Evolutionary conservation across 2,113 vertebrate species (phyloP).

Genomic region (Felis chaus): DNA sequence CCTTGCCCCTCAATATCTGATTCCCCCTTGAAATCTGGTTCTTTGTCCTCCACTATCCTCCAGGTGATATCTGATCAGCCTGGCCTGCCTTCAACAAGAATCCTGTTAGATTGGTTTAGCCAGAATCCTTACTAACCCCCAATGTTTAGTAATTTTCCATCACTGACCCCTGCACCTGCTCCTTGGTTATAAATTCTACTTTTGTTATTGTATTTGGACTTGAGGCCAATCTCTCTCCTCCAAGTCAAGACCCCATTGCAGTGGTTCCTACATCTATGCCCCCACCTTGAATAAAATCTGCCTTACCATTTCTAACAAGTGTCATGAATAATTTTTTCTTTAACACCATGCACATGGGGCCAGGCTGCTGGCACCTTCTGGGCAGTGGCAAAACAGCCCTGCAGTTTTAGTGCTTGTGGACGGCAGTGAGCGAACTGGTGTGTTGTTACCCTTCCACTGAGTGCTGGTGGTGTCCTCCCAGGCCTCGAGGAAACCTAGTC

Average conservation of each 20-base stretch:
- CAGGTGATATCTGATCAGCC: not conserved
- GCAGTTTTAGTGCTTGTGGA: not conserved
- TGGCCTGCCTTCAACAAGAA: not conserved
- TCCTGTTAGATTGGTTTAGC: not conserved
- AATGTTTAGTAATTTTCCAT: not conserved
- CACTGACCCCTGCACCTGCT: not conserved
- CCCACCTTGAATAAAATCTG: not conserved
- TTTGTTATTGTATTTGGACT: not conserved
- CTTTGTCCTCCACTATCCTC: not conserved
- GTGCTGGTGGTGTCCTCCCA: not conserved
- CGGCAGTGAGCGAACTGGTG: not conserved
- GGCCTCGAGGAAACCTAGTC: rapidly evolving
- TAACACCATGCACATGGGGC: not conserved
- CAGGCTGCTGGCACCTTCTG: not conserved
- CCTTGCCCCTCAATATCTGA: not conserved
- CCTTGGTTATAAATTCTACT: not conserved
- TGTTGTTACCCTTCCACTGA: rapidly evolving
- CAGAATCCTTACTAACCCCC: not conserved
- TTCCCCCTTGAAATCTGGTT: not conserved
- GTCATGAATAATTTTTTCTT: not conserved
- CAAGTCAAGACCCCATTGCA: not conserved
- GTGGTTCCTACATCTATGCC: too few species aligned
- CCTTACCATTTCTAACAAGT: not conserved
- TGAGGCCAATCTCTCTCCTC: not conserved
- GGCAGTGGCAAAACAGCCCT: not conserved